These are phyloP conservation scores for Cristatella mucedo DNA, from an alignment of 2,888 invertebrate genomes.

Conservation along the genomic window DNA sequence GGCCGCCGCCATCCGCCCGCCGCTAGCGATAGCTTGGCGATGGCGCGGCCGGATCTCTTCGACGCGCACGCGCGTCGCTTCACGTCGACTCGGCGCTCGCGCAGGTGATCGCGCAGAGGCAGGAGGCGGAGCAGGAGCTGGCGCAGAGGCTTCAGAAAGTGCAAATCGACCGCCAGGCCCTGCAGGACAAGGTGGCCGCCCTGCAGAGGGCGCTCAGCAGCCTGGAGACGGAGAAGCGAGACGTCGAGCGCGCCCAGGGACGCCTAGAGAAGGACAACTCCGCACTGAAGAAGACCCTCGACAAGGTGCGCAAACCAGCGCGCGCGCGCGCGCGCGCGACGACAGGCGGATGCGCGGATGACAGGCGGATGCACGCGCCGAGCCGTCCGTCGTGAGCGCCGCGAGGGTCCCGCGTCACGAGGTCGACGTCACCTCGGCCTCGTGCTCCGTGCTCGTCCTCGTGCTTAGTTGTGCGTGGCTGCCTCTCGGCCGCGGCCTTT, in stretches of 20 bases:
- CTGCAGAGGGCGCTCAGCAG: conserved; percentile 41
- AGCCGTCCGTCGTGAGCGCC: no score
- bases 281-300: conserved; percentile 37
- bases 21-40: no score
- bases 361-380: no score
- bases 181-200: conserved; percentile 47
- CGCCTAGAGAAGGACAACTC: conserved; percentile 42
- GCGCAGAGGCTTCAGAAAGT: conserved; percentile 61
- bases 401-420: no score
- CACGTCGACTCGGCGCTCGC: no score
- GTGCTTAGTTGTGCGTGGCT: no score
- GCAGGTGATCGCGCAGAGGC: conserved; percentile 32
- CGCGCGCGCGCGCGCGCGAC: background rate
- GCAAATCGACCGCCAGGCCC: conserved; percentile 42
- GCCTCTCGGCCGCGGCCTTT: no score
- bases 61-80: no score
- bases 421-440: no score
- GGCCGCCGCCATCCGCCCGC: no score
- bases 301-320: conserved; percentile 28
- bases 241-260: conserved; percentile 47
- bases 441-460: no score
- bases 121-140: conserved; percentile 54
- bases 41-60: no score
- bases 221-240: conserved; percentile 59
- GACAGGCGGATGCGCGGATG: background rate